These are phyloP conservation scores for Nomada goodeniana DNA, from an alignment of 2,888 invertebrate genomes.

Conservation along the genomic window DNA sequence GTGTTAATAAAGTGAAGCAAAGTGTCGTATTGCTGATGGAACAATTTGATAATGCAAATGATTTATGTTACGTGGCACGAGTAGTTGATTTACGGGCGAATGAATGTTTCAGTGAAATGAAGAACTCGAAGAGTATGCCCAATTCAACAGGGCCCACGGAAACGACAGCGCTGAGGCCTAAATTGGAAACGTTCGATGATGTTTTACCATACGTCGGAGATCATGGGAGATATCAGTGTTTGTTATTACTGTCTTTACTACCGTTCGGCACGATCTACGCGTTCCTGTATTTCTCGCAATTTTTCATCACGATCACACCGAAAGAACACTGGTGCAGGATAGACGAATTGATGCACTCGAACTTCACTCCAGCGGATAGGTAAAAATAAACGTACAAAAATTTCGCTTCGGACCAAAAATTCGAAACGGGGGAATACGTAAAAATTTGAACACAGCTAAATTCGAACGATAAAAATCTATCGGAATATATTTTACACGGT, in stretches of 20 bases:
- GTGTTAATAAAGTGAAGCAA: too few relatives aligned
- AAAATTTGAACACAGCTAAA: too few relatives aligned
- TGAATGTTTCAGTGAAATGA: slow-evolving; percentile 55
- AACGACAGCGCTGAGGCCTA: slow-evolving; percentile 73
- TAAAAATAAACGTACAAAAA: slow-evolving; percentile 62
- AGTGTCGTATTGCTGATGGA: too few relatives aligned
- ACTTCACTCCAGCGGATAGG: slow-evolving; percentile 82
- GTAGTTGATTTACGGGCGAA: too few relatives aligned
- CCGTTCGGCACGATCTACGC: slow-evolving; percentile 85
- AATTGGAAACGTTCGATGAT: slow-evolving; percentile 84
- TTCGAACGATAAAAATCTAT: too few relatives aligned
- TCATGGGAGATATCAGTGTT: slow-evolving; percentile 85
- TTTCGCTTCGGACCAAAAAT: background rate
- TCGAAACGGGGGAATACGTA: background rate
- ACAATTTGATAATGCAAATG: too few relatives aligned
- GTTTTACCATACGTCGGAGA: slow-evolving; percentile 85
- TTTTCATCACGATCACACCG: slow-evolving; percentile 85
- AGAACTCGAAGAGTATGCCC: slow-evolving; percentile 40
- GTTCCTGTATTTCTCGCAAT: slow-evolving; percentile 85
- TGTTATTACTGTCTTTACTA: slow-evolving; percentile 83
- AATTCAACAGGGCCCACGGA: slow-evolving; percentile 57
- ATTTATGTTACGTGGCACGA: too few relatives aligned
- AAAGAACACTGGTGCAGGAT: slow-evolving; percentile 85
- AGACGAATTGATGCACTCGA: slow-evolving; percentile 77
- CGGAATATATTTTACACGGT: background rate